Conservation (phyloP, 2,888 invertebrate genomes). For the Tetramorium bicarinatum region DNA sequence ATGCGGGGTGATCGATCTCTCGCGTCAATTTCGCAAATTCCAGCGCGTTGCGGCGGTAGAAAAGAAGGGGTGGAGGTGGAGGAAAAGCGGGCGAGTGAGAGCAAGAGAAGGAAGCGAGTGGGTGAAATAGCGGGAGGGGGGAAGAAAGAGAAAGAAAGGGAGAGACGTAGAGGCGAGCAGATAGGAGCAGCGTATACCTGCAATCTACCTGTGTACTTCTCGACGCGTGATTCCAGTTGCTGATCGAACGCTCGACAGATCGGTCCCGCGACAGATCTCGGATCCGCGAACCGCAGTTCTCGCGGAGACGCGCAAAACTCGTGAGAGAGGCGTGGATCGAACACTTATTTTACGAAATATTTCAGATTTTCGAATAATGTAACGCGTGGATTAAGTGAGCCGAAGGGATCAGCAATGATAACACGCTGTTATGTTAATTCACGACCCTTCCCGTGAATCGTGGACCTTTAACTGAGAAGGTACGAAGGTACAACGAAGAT, state of each 20-base stretch:
- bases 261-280: constrained; percentile 61
- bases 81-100: constrained; percentile 38
- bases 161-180: constrained; percentile 67
- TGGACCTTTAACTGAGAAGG: neutral
- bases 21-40: constrained; percentile 52
- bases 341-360: neutral
- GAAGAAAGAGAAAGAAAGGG: constrained; percentile 74
- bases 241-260: constrained; percentile 80
- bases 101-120: constrained; percentile 40
- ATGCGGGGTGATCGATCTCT: constrained; percentile 49
- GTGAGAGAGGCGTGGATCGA: neutral
- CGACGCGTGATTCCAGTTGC: constrained; percentile 78
- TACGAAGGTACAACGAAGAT: neutral
- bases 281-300: neutral
- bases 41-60: constrained; percentile 34
- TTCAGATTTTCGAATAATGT: constrained; percentile 25
- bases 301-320: constrained; percentile 32
- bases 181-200: constrained; percentile 63
- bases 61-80: constrained; percentile 53
- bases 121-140: constrained; percentile 55
- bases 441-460: constrained; percentile 23
- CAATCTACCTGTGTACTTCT: constrained; percentile 76
- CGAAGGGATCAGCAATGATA: constrained; percentile 4
- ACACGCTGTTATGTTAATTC: constrained; percentile 57
- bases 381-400: constrained; percentile 50